Evolutionary conservation across 2,888 invertebrate species (phyloP).

Genomic region (Beris morrisii): DNA sequence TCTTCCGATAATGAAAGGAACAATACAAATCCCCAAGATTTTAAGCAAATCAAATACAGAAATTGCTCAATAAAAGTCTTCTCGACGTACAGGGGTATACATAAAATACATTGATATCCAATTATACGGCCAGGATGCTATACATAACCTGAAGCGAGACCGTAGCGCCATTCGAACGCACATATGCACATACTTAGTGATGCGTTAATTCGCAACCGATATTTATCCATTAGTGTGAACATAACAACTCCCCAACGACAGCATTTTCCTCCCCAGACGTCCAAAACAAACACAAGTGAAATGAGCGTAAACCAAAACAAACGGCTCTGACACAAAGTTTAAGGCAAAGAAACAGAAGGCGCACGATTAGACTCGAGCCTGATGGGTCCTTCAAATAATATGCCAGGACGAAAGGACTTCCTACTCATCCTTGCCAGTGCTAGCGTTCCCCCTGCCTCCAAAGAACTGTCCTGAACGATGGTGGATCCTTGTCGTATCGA

Average conservation of each 20-base stretch:
- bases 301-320: slow-evolving; percentile 38
- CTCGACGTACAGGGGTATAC: not conserved
- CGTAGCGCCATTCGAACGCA: slow-evolving; percentile 3
- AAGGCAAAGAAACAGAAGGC: slow-evolving; percentile 19
- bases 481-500: slow-evolving; percentile 17
- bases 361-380: slow-evolving; percentile 17
- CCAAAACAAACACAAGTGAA: slow-evolving; percentile 23
- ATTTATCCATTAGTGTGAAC: slow-evolving; percentile 36
- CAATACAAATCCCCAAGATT: slow-evolving; percentile 1
- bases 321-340: slow-evolving; percentile 20
- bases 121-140: too few species aligned
- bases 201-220: slow-evolving; percentile 38
- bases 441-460: slow-evolving; percentile 3
- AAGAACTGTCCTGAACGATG: slow-evolving; percentile 3
- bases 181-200: slow-evolving; percentile 35
- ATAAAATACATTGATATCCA: slow-evolving; percentile 5
- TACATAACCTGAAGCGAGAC: too few species aligned
- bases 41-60: not conserved
- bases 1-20: slow-evolving; percentile 10
- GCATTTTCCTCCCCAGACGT: slow-evolving; percentile 6
- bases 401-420: slow-evolving; percentile 10
- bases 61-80: slow-evolving; percentile 8
- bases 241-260: slow-evolving; percentile 21
- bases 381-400: slow-evolving; percentile 1
- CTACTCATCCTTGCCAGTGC: not conserved